These are phyloP conservation scores for Entosphenus tridentatus DNA, from an alignment of 2,113 vertebrate genomes.

Conservation along the genomic window DNA sequence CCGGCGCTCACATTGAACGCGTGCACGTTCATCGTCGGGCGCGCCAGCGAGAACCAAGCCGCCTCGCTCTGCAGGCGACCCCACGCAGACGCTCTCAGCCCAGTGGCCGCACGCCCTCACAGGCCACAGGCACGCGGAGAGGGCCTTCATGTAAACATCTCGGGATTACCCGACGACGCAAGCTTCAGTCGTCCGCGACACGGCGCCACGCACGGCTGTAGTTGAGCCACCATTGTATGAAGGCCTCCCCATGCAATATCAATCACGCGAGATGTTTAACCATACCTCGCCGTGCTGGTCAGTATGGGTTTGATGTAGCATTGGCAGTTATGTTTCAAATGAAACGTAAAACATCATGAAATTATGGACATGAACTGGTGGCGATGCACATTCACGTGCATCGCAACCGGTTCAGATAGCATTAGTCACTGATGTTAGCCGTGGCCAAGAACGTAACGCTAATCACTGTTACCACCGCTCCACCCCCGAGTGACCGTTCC, in stretches of 20 bases:
- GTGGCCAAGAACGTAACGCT: neutral
- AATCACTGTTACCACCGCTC: neutral
- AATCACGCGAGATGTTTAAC: too few relatives aligned
- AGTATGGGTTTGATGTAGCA: too few relatives aligned
- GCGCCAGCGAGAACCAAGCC: slow-evolving; percentile 15
- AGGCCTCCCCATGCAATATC: too few relatives aligned
- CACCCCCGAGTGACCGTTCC: neutral
- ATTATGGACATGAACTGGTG: too few relatives aligned
- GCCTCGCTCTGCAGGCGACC: slow-evolving; percentile 11
- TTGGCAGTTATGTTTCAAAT: too few relatives aligned
- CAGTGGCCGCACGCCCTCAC: neutral
- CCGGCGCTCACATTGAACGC: slow-evolving; percentile 22
- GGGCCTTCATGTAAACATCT: neutral
- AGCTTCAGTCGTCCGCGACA: too few relatives aligned
- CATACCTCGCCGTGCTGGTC: too few relatives aligned
- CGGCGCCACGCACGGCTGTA: neutral
- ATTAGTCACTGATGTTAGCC: neutral
- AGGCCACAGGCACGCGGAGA: neutral
- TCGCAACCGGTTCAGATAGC: neutral
- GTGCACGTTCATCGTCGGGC: slow-evolving; percentile 25
- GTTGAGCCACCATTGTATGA: neutral
- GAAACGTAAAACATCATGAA: too few relatives aligned
- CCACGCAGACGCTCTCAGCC: neutral
- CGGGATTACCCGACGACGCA: neutral
- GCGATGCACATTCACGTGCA: too few relatives aligned